Percentiles rank a stretch among this genome's conserved stretches.
Evolutionary conservation across 2,113 vertebrate genomes (phyloP).

Genomic region (Ancistrus triradiatus): DNA sequence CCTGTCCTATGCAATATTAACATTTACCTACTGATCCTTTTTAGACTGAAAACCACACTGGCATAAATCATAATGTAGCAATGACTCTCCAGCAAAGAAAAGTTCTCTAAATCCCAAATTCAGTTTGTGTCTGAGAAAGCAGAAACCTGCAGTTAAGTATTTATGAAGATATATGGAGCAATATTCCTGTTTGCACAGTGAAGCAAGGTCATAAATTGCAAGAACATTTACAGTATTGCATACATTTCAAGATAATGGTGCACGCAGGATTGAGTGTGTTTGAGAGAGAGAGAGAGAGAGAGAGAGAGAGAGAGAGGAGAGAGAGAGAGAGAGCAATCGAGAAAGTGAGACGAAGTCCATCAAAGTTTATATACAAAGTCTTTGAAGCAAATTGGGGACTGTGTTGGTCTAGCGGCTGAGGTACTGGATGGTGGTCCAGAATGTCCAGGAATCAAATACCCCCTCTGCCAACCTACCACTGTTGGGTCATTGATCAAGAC

Average conservation of each 20-base stretch:
- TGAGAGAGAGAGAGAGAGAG: background rate
- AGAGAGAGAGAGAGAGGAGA: background rate
- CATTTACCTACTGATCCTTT: too few species aligned
- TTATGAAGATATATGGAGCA: too few species aligned
- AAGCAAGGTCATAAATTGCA: background rate
- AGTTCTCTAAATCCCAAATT: conserved; percentile 1
- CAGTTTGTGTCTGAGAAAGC: background rate
- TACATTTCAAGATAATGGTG: too few species aligned
- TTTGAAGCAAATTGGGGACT: too few species aligned
- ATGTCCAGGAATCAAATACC: too few species aligned
- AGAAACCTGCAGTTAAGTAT: background rate
- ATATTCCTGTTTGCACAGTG: background rate
- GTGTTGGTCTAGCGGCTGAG: too few species aligned
- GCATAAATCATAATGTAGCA: conserved; percentile 7
- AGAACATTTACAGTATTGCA: too few species aligned
- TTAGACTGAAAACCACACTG: conserved; percentile 11
- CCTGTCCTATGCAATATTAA: too few species aligned
- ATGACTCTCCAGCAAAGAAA: conserved; percentile 23
- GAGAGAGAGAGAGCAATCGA: background rate
- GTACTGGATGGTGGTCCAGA: too few species aligned
- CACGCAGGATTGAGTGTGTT: background rate
- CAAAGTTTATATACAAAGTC: too few species aligned
- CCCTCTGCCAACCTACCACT: too few species aligned
- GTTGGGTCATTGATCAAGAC: too few species aligned
- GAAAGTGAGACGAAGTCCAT: background rate